phyloP scores from a whole-genome alignment of 2,113 vertebrate species.

The Corythoichthys haematopterus region DNA sequence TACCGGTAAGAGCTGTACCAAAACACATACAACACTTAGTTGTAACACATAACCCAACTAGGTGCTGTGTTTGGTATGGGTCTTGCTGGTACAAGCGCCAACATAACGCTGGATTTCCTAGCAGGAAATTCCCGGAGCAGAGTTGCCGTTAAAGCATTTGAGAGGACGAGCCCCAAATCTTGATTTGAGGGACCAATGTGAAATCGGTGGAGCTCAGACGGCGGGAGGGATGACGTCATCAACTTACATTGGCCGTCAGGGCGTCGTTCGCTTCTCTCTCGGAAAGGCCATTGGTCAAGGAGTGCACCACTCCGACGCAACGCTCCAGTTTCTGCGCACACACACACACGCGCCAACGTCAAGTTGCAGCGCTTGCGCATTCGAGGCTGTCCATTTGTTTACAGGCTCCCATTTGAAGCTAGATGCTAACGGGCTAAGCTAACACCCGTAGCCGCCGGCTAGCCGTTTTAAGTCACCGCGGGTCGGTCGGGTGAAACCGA shows the following conservation, averaged over 20 bases:
- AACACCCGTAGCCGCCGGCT: slow-evolving; percentile 9
- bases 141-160: too few species aligned
- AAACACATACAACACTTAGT: too few species aligned
- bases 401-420: slow-evolving; percentile 4
- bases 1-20: too few species aligned
- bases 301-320: slow-evolving; percentile 80
- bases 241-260: slow-evolving; percentile 83
- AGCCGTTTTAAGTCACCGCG: slow-evolving; percentile 34
- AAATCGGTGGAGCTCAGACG: not conserved
- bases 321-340: slow-evolving; percentile 80
- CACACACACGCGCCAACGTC: not conserved
- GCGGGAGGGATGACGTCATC: not conserved
- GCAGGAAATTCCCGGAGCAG: too few species aligned
- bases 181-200: not conserved
- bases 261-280: slow-evolving; percentile 92
- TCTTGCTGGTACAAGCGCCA: too few species aligned
- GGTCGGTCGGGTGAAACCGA: too few species aligned
- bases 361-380: slow-evolving; percentile 39
- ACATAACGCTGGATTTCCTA: too few species aligned
- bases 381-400: slow-evolving; percentile 47
- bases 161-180: not conserved
- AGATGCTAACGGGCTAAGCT: slow-evolving; percentile 40
- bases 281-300: slow-evolving; percentile 81
- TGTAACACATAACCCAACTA: too few species aligned
- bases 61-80: too few species aligned